phyloP scores from a whole-genome alignment of 2,797 vertebrate genomes.

The Chrosomus eos region DNA sequence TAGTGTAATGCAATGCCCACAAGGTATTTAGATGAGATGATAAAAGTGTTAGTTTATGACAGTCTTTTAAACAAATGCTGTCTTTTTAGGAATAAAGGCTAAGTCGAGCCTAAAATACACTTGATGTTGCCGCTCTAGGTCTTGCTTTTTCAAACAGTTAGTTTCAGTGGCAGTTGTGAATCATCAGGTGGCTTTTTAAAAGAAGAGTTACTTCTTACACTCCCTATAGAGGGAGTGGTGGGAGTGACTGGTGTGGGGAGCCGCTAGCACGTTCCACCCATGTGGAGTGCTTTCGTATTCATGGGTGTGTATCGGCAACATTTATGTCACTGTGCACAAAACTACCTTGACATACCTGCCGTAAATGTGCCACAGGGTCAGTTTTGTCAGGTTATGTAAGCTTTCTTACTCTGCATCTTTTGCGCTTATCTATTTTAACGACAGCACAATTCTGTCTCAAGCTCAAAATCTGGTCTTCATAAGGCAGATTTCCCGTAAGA shows the following conservation, averaged over 20 bases:
- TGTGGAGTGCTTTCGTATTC: constrained; percentile 28
- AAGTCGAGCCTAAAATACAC: neutral
- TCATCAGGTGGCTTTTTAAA: constrained; percentile 52
- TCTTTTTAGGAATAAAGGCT: neutral
- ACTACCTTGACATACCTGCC: constrained; percentile 56
- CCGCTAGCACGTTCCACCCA: constrained; percentile 38
- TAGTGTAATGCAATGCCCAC: constrained; percentile 57
- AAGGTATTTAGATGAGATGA: constrained; percentile 70
- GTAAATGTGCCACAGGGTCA: constrained; percentile 47
- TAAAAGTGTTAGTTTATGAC: constrained; percentile 18
- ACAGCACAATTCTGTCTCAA: constrained; percentile 62
- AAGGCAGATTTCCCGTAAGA: constrained; percentile 59
- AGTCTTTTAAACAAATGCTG: neutral
- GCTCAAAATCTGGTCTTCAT: constrained; percentile 61
- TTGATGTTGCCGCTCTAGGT: constrained; percentile 37
- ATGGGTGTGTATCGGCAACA: constrained; percentile 46
- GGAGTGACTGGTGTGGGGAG: constrained; percentile 43
- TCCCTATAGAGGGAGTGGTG: constrained; percentile 47
- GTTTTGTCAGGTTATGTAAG: constrained; percentile 56
- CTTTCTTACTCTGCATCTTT: constrained; percentile 59
- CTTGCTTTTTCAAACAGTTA: constrained; percentile 35
- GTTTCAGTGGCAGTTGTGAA: constrained; percentile 56
- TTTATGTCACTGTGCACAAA: constrained; percentile 51
- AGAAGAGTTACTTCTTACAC: constrained; percentile 54
- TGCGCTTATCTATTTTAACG: constrained; percentile 69